phyloP scores from a whole-genome alignment of 2,113 vertebrate species.

The Stomatorhinus ivindoensis region DNA sequence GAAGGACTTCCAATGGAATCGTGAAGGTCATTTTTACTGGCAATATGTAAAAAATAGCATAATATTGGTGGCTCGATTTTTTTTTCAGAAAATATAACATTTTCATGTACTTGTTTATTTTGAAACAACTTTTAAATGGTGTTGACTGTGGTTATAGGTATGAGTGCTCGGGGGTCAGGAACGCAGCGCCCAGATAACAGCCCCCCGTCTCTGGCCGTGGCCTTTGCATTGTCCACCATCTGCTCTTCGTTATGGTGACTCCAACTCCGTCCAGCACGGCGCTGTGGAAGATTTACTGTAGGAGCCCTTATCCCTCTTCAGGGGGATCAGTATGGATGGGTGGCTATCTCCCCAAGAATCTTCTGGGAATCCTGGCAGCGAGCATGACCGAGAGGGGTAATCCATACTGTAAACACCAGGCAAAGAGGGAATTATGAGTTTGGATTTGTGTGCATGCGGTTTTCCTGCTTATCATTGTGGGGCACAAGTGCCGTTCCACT shows the following conservation, averaged over 20 bases:
- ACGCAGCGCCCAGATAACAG: slow-evolving; percentile 39
- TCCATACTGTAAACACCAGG: slow-evolving; percentile 20
- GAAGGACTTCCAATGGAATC: background rate
- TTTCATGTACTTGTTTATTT: background rate
- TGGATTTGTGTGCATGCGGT: slow-evolving; percentile 48
- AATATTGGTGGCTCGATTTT: background rate
- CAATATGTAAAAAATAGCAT: background rate
- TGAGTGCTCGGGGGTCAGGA: slow-evolving; percentile 77
- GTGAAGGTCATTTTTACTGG: background rate
- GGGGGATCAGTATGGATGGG: background rate
- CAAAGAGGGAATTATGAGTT: background rate
- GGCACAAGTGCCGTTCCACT: slow-evolving; percentile 38
- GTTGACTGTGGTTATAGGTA: slow-evolving; percentile 58
- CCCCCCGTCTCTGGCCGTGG: slow-evolving; percentile 49
- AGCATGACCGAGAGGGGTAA: slow-evolving; percentile 2
- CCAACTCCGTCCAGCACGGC: background rate
- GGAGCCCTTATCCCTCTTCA: background rate
- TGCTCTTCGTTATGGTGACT: slow-evolving; percentile 26
- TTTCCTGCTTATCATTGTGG: slow-evolving; percentile 26
- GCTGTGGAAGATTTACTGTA: background rate
- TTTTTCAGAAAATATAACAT: no score
- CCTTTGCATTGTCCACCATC: slow-evolving; percentile 51
- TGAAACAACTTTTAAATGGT: background rate
- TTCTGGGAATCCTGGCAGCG: background rate
- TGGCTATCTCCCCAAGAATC: background rate